phyloP scores from a whole-genome alignment of 2,113 vertebrate species.

The Capricornis sumatraensis region DNA sequence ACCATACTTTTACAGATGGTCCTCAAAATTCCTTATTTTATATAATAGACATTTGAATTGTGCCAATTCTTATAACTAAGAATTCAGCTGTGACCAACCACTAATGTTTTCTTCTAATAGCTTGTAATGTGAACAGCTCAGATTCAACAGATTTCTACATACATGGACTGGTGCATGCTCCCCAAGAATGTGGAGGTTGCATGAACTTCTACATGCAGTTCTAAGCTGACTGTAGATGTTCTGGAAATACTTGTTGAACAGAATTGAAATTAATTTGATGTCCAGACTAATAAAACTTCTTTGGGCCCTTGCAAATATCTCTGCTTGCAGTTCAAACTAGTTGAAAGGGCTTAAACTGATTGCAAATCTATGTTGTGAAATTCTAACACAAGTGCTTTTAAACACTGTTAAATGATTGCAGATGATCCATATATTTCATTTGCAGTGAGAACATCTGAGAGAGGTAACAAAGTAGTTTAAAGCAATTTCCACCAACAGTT shows the following conservation, averaged over 20 bases:
- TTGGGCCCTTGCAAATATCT: neutral
- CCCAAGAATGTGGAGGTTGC: neutral
- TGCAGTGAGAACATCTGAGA: conserved; percentile 36
- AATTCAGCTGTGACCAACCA: neutral
- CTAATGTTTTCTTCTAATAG: neutral
- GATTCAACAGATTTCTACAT: neutral
- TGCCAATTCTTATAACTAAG: neutral
- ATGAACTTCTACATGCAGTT: neutral
- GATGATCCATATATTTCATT: conserved; percentile 29
- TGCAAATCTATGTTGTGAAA: neutral
- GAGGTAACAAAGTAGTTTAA: conserved; percentile 13
- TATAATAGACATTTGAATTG: neutral
- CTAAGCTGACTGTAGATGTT: neutral
- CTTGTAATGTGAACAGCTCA: neutral
- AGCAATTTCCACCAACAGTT: conserved; percentile 18
- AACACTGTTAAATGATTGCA: conserved; percentile 12
- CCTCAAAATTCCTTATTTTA: neutral
- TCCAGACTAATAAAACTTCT: neutral
- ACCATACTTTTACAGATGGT: neutral
- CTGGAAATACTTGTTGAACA: neutral
- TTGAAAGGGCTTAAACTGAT: neutral
- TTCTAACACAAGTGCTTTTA: conserved; percentile 3
- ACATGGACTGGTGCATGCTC: neutral
- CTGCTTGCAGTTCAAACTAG: neutral
- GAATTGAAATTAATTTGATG: conserved; percentile 29